A percentile compares a stretch with the other conserved stretches of the same genome.
phyloP scores from a whole-genome alignment of 2,797 vertebrate genomes.

The Ispidina lecontei region DNA sequence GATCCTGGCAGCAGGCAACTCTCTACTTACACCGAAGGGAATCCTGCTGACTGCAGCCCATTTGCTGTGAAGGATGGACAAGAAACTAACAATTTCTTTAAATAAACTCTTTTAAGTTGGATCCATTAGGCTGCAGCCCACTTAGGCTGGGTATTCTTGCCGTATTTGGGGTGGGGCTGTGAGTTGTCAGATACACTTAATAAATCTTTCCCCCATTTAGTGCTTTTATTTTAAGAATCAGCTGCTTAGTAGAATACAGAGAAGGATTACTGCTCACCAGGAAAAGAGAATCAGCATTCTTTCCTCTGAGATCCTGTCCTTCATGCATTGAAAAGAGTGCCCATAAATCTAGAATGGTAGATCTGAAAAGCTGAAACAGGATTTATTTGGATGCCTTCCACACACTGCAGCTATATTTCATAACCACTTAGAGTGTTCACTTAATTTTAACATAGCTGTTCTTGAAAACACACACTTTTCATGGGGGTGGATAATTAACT shows the following conservation, averaged over 20 bases:
- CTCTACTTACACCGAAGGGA: not conserved
- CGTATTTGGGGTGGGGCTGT: not conserved
- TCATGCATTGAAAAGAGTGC: slow-evolving; percentile 20
- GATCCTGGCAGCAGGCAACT: not conserved
- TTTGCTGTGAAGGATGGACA: slow-evolving; percentile 4
- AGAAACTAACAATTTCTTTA: not conserved
- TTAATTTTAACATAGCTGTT: slow-evolving; percentile 37
- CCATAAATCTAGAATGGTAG: slow-evolving; percentile 55
- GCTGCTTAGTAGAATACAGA: slow-evolving; percentile 18
- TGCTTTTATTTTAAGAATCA: slow-evolving; percentile 30
- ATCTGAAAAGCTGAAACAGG: slow-evolving; percentile 46
- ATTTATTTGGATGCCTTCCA: slow-evolving; percentile 68
- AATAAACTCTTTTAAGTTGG: slow-evolving; percentile 12
- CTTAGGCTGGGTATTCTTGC: not conserved
- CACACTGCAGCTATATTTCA: slow-evolving; percentile 57
- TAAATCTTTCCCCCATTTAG: slow-evolving; percentile 23
- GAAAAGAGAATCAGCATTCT: slow-evolving; percentile 45
- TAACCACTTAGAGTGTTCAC: slow-evolving; percentile 37
- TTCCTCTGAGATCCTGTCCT: slow-evolving; percentile 42
- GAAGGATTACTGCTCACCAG: slow-evolving; percentile 30
- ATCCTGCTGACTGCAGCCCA: slow-evolving; percentile 27
- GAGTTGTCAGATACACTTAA: not conserved
- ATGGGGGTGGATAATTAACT: not conserved
- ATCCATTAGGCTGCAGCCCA: slow-evolving; percentile 17
- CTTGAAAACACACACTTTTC: slow-evolving; percentile 24